Base-by-base conservation (phyloP, 2,797 vertebrate species). In the Diceros bicornis region DNA sequence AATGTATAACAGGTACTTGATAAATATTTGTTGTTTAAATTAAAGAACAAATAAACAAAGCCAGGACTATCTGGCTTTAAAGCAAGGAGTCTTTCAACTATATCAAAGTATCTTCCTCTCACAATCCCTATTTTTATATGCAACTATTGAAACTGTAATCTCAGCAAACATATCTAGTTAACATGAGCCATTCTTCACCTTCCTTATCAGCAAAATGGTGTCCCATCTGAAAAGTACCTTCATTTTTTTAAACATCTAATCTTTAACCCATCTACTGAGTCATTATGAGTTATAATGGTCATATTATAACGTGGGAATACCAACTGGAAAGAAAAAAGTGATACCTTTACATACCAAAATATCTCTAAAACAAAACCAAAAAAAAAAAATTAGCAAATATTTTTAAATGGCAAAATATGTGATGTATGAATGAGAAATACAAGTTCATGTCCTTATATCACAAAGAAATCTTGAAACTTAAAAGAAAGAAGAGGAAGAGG, bases 41-140 rank as follows among this genome's bases (percentile, higher is more conserved):
- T 90, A 92, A 92, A 93, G 59, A 94, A 72, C 34, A 95, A 95
- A 95, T 71, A 75, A 81, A 72, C 27, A 72, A 96, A 87, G 59
- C 57, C 23, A 74, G 17, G 17, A 74, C 37, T 86, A 81, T 57
- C 34, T 82, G 37, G 12, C 32, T 90, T 92, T 87, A 92, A 84
- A 68, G 13, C 16, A 91, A 91, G 27, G 9, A 78, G 4, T 87
- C 47, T 82, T 94, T 86, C 75, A 94, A 69, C 37, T 74, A 37
- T 29, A 82, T 85, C 61, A 91, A 88, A 66, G 25, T 69, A 71
- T 87, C 78, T 77, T 47, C n/a, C 50, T 78, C 81, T 91, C 69
- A 91, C 5, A 88, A 77, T 68, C 20, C 34, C 66, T 91, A 82
- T 90, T 94, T 91, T 84, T 59, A 95, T 50, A 93, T 16, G 32